These are phyloP conservation scores for Cheilosia scutellata DNA, from an alignment of 2,888 invertebrate species.

Conservation along the genomic window DNA sequence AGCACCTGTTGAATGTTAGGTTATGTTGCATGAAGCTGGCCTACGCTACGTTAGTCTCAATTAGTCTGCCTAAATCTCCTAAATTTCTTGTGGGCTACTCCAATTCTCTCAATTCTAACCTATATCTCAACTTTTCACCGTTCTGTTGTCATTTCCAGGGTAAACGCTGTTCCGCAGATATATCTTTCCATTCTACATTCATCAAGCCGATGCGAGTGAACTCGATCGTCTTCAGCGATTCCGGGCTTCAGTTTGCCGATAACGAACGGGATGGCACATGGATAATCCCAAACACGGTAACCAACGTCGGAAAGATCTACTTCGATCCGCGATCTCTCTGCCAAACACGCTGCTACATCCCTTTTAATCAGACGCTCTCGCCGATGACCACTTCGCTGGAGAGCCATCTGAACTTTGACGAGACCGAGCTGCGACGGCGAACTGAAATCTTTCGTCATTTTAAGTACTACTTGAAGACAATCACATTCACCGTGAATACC, in stretches of 20 bases:
- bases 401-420: conserved; percentile 81
- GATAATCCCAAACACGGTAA: conserved; percentile 85
- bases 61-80: no score
- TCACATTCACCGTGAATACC: conserved; percentile 82
- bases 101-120: background rate
- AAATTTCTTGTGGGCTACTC: no score
- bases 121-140: background rate
- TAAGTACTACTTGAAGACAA: conserved; percentile 80
- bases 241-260: conserved; percentile 86
- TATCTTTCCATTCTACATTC: conserved; percentile 93
- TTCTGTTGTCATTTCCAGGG: conserved; percentile 85
- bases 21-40: no score
- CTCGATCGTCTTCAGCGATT: conserved; percentile 85
- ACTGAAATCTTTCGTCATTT: conserved; percentile 82
- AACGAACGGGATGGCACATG: conserved; percentile 83
- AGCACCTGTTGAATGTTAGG: no score
- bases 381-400: conserved; percentile 69
- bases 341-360: conserved; percentile 82
- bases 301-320: conserved; percentile 86
- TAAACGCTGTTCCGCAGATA: conserved; percentile 90
- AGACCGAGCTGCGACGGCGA: conserved; percentile 81
- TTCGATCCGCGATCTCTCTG: conserved; percentile 91
- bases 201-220: conserved; percentile 90
- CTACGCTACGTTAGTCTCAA: no score
- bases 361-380: conserved; percentile 76